Percentiles rank a stretch among this genome's conserved stretches.
Evolutionary conservation across 2,113 vertebrate genomes (phyloP).

Genomic region (Uria aalge): DNA sequence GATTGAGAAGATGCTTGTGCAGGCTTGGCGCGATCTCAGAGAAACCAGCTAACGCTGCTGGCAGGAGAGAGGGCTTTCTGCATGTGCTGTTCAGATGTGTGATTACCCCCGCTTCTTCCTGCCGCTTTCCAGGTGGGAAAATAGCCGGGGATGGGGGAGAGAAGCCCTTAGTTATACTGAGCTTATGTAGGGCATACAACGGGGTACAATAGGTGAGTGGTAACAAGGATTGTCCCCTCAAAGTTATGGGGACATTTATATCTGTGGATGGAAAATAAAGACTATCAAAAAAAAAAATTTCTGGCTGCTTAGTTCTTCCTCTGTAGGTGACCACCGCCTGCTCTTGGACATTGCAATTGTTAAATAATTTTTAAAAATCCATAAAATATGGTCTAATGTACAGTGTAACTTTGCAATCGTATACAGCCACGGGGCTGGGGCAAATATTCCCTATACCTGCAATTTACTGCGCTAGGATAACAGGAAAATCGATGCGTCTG

Average conservation of each 20-base stretch:
- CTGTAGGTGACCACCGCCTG: neutral
- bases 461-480: neutral
- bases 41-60: neutral
- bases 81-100: neutral
- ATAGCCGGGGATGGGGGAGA: neutral
- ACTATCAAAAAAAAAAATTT: neutral
- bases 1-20: slow-evolving; percentile 7
- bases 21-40: neutral
- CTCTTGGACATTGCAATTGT: neutral
- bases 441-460: neutral
- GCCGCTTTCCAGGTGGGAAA: neutral
- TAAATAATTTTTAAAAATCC: neutral
- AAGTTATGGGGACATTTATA: neutral
- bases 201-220: accelerated
- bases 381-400: neutral
- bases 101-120: neutral
- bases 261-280: neutral
- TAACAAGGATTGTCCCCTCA: neutral
- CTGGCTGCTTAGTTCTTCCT: neutral
- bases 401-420: neutral
- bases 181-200: neutral
- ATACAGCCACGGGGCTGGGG: neutral
- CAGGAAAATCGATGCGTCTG: accelerated
- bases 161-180: neutral
- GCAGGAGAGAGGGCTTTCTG: neutral